These are phyloP conservation scores for Oreotrochilus melanogaster DNA, from an alignment of 2,113 vertebrate genomes.

Conservation along the genomic window DNA sequence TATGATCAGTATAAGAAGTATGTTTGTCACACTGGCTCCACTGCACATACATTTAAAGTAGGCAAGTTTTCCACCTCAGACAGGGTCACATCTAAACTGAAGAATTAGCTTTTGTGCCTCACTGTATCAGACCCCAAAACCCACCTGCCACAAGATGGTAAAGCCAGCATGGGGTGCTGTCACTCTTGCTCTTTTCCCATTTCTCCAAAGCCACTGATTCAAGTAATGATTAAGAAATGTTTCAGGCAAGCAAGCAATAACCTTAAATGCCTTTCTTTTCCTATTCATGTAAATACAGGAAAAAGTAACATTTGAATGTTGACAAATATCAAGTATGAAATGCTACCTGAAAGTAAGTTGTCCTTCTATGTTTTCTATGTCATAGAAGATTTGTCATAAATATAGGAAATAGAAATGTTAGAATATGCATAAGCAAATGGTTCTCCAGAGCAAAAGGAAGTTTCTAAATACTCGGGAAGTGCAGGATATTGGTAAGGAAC, in stretches of 20 bases:
- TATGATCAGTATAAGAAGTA: background rate
- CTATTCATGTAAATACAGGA: accelerated
- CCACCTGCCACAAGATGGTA: background rate
- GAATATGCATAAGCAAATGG: background rate
- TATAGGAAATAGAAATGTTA: background rate
- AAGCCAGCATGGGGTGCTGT: background rate
- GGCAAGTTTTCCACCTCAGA: background rate
- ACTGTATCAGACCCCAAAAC: background rate
- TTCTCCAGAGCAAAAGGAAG: background rate
- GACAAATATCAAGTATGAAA: background rate
- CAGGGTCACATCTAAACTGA: background rate
- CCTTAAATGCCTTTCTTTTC: background rate
- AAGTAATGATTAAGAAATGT: background rate
- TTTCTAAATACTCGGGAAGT: background rate
- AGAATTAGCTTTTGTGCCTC: background rate
- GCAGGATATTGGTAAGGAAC: background rate
- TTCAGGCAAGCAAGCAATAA: background rate
- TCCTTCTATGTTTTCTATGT: background rate
- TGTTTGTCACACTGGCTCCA: background rate
- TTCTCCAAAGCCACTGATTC: background rate
- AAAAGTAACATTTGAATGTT: background rate
- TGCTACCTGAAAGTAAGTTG: background rate
- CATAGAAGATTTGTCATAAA: background rate
- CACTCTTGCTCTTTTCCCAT: background rate
- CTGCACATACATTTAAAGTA: background rate